Percentiles rank a stretch among this genome's conserved stretches.
Conservation (phyloP, 1,140 invertebrate genomes). For the Rhyzopertha dominica region DNA sequence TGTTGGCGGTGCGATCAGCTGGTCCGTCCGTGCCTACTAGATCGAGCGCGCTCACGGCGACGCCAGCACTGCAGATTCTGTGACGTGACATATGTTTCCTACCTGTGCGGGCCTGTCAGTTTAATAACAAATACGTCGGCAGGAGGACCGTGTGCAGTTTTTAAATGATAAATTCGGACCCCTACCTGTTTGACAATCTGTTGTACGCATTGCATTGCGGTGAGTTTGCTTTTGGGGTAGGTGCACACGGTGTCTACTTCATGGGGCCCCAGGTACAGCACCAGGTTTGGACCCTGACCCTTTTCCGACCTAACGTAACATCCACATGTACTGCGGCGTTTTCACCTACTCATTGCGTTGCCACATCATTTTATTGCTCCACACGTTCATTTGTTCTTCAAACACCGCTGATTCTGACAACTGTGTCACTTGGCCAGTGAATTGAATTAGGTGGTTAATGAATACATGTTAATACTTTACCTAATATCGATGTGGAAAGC, state of each 20-base stretch:
- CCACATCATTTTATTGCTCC: too few species aligned
- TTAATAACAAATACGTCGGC: conserved; percentile 1
- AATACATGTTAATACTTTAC: too few species aligned
- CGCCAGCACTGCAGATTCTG: conserved; percentile 10
- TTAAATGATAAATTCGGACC: conserved; percentile 34
- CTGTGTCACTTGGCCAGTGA: too few species aligned
- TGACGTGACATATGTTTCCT: conserved; percentile 6
- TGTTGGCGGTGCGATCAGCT: conserved; percentile 11
- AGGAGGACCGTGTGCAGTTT: conserved; percentile 6
- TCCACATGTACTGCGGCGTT: neutral
- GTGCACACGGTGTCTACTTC: conserved; percentile 7
- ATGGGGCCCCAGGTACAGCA: conserved; percentile 2
- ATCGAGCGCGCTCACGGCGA: conserved; percentile 6
- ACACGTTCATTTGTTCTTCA: too few species aligned
- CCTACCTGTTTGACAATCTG: conserved; percentile 35
- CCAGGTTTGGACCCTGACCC: neutral
- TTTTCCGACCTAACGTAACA: conserved; percentile 1
- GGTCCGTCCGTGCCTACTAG: conserved; percentile 1
- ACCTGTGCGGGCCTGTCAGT: conserved; percentile 7
- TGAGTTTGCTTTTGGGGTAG: conserved; percentile 23
- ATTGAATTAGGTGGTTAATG: too few species aligned
- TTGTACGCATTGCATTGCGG: conserved; percentile 33
- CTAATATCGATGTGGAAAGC: too few species aligned
- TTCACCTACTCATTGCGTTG: too few species aligned
- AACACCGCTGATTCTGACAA: too few species aligned